phyloP scores from a whole-genome alignment of 2,888 invertebrate genomes.

The Trichacis sp. region DNA sequence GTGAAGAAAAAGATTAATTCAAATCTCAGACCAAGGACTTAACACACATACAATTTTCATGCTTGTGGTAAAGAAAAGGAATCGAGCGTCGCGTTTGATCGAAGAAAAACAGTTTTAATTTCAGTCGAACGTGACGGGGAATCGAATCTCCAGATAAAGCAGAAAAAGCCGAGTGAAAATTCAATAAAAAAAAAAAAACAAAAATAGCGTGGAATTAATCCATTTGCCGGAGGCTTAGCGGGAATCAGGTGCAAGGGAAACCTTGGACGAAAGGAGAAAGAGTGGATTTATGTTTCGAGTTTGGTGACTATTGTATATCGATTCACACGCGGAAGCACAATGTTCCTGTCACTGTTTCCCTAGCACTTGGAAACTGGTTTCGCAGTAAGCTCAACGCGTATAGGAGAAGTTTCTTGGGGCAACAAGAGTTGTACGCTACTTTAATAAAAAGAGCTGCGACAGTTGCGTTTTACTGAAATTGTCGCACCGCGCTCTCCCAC shows the following conservation, averaged over 20 bases:
- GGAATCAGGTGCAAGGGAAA: not conserved
- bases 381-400: conserved; percentile 13
- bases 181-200: conserved; percentile 5
- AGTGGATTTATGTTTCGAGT: conserved; percentile 41
- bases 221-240: conserved; percentile 11
- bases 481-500: not conserved
- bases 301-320: conserved; percentile 40
- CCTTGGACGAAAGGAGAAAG: not conserved
- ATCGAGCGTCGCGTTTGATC: too few relatives aligned
- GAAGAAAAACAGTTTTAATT: too few relatives aligned
- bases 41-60: too few relatives aligned
- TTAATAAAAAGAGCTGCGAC: conserved; percentile 19
- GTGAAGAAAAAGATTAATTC: too few relatives aligned
- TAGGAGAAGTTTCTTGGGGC: conserved; percentile 18
- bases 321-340: conserved; percentile 26
- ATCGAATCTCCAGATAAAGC: too few relatives aligned
- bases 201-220: conserved; percentile 32
- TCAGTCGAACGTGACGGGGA: too few relatives aligned
- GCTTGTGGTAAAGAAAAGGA: too few relatives aligned
- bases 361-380: conserved; percentile 19
- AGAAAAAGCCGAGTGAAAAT: conserved; percentile 5
- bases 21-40: too few relatives aligned
- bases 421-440: conserved; percentile 12
- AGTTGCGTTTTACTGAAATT: not conserved
- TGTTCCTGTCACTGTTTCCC: conserved; percentile 30